Evolutionary conservation across 2,797 vertebrate species (phyloP).

Genomic region (Sebastes minor): DNA sequence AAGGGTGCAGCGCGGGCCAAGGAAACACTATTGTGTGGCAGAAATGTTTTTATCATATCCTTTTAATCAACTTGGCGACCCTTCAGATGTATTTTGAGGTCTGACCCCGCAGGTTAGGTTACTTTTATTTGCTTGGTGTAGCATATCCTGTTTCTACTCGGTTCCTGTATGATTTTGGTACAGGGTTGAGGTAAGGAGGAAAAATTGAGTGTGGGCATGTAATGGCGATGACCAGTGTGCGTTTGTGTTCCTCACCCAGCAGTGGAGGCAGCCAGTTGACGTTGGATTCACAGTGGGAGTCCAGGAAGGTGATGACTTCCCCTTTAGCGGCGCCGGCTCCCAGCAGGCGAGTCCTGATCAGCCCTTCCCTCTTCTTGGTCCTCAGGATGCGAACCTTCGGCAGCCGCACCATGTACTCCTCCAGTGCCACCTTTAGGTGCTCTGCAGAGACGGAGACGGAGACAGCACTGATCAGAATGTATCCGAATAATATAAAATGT

Average conservation of each 20-base stretch:
- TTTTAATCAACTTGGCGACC: neutral
- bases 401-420: slow-evolving; percentile 92
- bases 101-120: neutral
- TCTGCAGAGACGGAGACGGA: slow-evolving; percentile 73
- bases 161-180: neutral
- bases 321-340: slow-evolving; percentile 89
- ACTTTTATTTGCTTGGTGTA: neutral
- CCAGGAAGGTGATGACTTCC: slow-evolving; percentile 96
- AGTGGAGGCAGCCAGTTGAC: slow-evolving; percentile 97
- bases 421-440: slow-evolving; percentile 90
- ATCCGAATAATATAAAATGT: neutral
- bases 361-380: slow-evolving; percentile 93
- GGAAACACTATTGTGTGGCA: neutral
- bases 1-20: neutral
- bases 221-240: neutral
- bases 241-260: slow-evolving; percentile 82
- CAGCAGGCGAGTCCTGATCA: slow-evolving; percentile 94
- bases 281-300: slow-evolving; percentile 97
- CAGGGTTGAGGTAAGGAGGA: neutral
- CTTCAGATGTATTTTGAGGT: neutral
- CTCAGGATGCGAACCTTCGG: slow-evolving; percentile 92
- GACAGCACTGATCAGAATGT: neutral
- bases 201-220: neutral
- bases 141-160: neutral
- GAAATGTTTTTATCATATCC: neutral